Base-by-base conservation (phyloP, 1,140 invertebrate species). In the Yoshiicerus persimilis region DNA sequence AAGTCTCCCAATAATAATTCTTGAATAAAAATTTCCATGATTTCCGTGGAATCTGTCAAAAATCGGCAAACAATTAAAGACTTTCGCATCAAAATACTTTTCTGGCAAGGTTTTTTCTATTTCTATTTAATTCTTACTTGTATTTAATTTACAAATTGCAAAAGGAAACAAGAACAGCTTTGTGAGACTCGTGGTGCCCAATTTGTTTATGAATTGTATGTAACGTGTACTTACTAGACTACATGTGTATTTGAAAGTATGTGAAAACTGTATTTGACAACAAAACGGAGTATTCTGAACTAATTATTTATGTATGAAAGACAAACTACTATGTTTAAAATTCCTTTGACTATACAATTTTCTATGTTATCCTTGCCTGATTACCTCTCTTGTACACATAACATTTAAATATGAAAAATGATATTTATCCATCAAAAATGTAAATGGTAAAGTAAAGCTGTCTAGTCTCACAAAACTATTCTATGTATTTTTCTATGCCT, bases 401-500 rank as follows among this genome's bases (percentile, higher is more conserved):
- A 13, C 66, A 70, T 30, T 30, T 16, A 32, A 70, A 70, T 16
- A 27, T 70, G 66, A 70, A 30, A 30, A 30, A 13, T 11, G 10
- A 13, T 30, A 70, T 66, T 25, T 70, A 30, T 30, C 66, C 66
- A 11, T n/a, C n/a, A n/a, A n/a, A 66, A 66, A n/a, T 80, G 75
- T 80, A 80, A 70, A 80, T 32, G 27, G 23, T 70, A 80, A 80
- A 36, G 75, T 80, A 80, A 80, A 80, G 75, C 34, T 80, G 75
- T 80, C 75, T 80, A 80, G 75, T 80, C 75, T 80, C 75, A 80
- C 75, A 80, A 80, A 80, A 80, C 75, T 80, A 80, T 38, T 80
- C 75, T 34, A 36, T 80, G 75, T 80, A 80, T 20, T 38, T 32
- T 36, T 20, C 20, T 75, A 16, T 66, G 25, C 66, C 25, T 70